Evolutionary conservation across 2,797 vertebrate genomes (phyloP).

Genomic region (Bufotes viridis): DNA sequence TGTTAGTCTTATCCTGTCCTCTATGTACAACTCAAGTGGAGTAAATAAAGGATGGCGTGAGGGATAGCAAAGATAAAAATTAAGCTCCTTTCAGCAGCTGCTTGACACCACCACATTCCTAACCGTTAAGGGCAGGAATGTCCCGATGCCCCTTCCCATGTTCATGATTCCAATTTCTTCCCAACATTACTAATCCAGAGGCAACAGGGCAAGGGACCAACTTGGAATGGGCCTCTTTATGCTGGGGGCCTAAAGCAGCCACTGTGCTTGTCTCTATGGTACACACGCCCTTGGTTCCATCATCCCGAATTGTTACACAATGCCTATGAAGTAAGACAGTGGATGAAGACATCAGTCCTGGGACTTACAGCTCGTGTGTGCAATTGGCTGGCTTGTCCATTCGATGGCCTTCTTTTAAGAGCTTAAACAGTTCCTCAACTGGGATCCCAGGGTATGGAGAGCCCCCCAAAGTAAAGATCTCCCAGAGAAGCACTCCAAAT

Average conservation of each 20-base stretch:
- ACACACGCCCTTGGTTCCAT: not conserved
- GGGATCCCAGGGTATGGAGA: conserved; percentile 97
- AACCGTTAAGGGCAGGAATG: not conserved
- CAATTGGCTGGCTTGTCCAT: conserved; percentile 99
- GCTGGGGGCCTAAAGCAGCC: not conserved
- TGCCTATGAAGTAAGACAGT: not conserved
- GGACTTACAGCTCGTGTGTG: conserved; percentile 92
- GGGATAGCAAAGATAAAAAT: not conserved
- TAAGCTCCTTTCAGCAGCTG: not conserved
- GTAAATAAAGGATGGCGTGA: not conserved
- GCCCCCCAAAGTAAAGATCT: conserved; percentile 98
- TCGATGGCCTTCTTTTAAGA: conserved; percentile 96
- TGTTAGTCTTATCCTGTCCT: no score
- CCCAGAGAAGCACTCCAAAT: conserved; percentile 96
- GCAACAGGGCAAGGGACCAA: no score
- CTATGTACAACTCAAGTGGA: not conserved
- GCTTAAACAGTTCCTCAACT: conserved; percentile 97
- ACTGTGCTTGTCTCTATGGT: not conserved
- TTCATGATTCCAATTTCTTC: no score
- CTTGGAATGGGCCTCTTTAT: not conserved
- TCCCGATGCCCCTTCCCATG: not conserved
- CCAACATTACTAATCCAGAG: no score
- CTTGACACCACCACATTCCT: not conserved
- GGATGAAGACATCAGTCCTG: not conserved
- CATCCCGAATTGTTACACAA: not conserved